phyloP scores from a whole-genome alignment of 1,140 invertebrate species.

The Aphidius gifuensis region DNA sequence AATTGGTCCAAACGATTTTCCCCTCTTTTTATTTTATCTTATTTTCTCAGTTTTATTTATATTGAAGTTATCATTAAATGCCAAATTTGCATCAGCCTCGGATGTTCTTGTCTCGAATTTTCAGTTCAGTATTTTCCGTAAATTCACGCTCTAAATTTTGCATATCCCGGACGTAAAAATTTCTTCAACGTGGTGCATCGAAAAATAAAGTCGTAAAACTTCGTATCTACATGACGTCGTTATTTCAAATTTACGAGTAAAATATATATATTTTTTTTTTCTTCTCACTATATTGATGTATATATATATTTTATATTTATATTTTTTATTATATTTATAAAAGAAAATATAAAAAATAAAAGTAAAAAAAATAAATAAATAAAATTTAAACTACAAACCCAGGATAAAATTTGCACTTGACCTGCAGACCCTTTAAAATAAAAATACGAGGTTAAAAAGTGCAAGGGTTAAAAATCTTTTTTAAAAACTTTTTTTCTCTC shows the following conservation, averaged over 20 bases:
- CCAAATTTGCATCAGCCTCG: constrained; percentile 31
- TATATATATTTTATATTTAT: neutral
- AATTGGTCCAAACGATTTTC: constrained; percentile 37
- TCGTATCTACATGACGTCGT: constrained; percentile 12
- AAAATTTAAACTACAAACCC: too few species aligned
- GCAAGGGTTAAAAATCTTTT: too few species aligned
- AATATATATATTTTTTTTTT: constrained; percentile 1
- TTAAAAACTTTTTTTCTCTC: too few species aligned
- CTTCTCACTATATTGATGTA: neutral
- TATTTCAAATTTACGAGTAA: constrained; percentile 15
- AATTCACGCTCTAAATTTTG: constrained; percentile 29
- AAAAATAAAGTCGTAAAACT: constrained; percentile 35
- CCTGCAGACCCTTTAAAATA: too few species aligned
- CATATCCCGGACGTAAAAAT: constrained; percentile 38
- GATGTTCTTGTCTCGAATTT: constrained; percentile 15
- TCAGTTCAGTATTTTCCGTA: constrained; percentile 29
- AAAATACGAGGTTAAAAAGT: too few species aligned
- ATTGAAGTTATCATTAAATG: constrained; percentile 37
- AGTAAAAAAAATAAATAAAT: too few species aligned
- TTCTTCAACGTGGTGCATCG: constrained; percentile 20
- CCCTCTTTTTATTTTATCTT: constrained; percentile 17
- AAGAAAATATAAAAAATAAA: too few species aligned
- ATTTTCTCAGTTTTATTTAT: constrained; percentile 15
- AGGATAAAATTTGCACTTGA: too few species aligned
- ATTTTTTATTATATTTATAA: too few species aligned